These are phyloP conservation scores for Pluvialis apricaria DNA, from an alignment of 2,113 vertebrate species.

Conservation along the genomic window DNA sequence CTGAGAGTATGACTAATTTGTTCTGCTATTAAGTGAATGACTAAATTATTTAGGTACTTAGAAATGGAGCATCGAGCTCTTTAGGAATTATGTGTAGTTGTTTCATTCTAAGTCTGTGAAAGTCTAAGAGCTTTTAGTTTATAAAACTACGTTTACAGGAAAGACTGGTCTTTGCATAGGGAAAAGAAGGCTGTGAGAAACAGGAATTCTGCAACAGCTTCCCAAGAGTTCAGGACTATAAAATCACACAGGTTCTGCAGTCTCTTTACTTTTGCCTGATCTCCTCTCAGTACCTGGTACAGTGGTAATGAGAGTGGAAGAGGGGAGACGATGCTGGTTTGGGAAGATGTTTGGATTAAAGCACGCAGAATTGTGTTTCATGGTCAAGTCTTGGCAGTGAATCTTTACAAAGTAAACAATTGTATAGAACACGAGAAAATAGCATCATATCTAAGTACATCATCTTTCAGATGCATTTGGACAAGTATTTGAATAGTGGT, in stretches of 20 bases:
- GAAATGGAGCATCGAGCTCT: conserved; percentile 57
- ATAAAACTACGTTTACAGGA: conserved; percentile 44
- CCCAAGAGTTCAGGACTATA: neutral
- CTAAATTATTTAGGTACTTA: conserved; percentile 73
- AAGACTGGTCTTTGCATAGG: conserved; percentile 12
- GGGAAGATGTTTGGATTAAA: neutral
- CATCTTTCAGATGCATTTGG: neutral
- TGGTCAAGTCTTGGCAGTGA: neutral
- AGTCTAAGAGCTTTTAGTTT: conserved; percentile 32
- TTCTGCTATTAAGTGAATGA: conserved; percentile 71
- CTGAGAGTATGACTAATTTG: conserved; percentile 76
- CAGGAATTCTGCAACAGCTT: neutral
- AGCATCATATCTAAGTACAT: neutral
- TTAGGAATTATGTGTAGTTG: conserved; percentile 53
- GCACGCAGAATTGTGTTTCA: neutral
- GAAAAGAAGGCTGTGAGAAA: neutral
- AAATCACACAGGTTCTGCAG: neutral
- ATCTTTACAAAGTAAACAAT: neutral
- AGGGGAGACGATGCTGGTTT: neutral
- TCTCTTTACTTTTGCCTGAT: neutral
- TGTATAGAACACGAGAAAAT: neutral
- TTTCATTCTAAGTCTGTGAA: conserved; percentile 43
- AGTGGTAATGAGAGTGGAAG: neutral
- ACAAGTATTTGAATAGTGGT: fast-evolving
- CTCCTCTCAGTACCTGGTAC: neutral